Evolutionary conservation across 2,797 vertebrate species (phyloP).

Genomic region (Chaunax sp.): DNA sequence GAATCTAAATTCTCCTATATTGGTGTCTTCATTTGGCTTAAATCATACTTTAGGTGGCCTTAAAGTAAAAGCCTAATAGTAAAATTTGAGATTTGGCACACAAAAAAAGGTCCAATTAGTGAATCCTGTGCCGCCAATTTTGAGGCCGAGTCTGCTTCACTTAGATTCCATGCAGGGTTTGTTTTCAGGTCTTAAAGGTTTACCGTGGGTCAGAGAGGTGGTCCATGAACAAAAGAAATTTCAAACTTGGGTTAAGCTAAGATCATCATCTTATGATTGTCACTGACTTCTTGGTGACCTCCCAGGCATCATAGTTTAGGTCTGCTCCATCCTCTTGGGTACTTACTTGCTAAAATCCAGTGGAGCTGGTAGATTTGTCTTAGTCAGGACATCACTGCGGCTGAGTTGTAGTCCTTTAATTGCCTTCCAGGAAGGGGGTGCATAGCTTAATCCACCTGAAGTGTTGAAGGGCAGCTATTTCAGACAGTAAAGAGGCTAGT

Average conservation of each 20-base stretch:
- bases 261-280: too few species aligned
- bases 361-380: constrained; percentile 35
- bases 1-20: too few species aligned
- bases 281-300: too few species aligned
- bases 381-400: constrained; percentile 37
- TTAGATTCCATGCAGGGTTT: neutral
- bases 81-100: too few species aligned
- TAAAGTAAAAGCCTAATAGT: too few species aligned
- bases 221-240: too few species aligned
- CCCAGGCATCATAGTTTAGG: constrained; percentile 5
- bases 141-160: neutral
- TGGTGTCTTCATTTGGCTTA: too few species aligned
- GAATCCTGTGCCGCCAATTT: too few species aligned
- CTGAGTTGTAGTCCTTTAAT: constrained; percentile 45
- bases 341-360: constrained; percentile 43
- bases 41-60: too few species aligned
- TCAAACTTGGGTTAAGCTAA: too few species aligned
- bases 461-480: constrained; percentile 13
- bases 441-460: constrained; percentile 49
- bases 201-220: too few species aligned
- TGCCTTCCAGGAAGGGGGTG: constrained; percentile 25
- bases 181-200: neutral
- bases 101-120: too few species aligned
- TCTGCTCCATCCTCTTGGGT: constrained; percentile 5
- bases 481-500: neutral